Percentiles rank a stretch among this genome's conserved stretches.
These are phyloP conservation scores for Erannis defoliaria DNA, from an alignment of 2,888 invertebrate species.

Conservation along the genomic window DNA sequence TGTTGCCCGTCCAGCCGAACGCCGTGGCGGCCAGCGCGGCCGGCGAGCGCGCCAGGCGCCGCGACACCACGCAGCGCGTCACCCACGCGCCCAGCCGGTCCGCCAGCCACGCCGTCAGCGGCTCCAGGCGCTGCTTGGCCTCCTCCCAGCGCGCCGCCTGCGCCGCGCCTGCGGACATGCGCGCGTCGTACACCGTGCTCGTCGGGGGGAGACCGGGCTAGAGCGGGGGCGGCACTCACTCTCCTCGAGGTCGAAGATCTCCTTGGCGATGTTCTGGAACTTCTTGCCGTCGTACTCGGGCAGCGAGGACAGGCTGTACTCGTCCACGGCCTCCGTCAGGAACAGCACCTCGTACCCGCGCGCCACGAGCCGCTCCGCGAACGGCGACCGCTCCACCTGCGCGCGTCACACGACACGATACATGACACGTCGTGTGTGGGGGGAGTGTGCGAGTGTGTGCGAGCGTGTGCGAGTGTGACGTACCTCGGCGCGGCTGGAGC, in stretches of 20 bases:
- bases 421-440: neutral
- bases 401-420: too few relatives aligned
- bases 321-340: conserved; percentile 98
- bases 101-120: conserved; percentile 86
- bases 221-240: conserved; percentile 64
- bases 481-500: conserved; percentile 92
- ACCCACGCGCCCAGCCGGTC: conserved; percentile 36
- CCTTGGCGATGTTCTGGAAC: conserved; percentile 99
- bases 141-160: conserved; percentile 92
- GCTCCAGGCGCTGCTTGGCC: conserved; percentile 93
- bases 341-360: conserved; percentile 98
- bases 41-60: conserved; percentile 88
- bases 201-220: neutral
- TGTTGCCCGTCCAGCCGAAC: conserved; percentile 99
- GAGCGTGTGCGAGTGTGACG: conserved; percentile 87
- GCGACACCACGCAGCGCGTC: conserved; percentile 65
- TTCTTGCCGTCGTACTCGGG: conserved; percentile 99
- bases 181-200: neutral
- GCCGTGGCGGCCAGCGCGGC: conserved; percentile 98
- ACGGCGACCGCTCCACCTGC: conserved; percentile 94
- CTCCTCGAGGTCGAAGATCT: conserved; percentile 96
- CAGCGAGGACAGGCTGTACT: conserved; percentile 97
- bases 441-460: conserved; percentile 52
- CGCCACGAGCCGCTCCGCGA: conserved; percentile 96
- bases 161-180: conserved; percentile 65